Base-by-base conservation (phyloP, 2,888 invertebrate species). In the Salpingus planirostris region DNA sequence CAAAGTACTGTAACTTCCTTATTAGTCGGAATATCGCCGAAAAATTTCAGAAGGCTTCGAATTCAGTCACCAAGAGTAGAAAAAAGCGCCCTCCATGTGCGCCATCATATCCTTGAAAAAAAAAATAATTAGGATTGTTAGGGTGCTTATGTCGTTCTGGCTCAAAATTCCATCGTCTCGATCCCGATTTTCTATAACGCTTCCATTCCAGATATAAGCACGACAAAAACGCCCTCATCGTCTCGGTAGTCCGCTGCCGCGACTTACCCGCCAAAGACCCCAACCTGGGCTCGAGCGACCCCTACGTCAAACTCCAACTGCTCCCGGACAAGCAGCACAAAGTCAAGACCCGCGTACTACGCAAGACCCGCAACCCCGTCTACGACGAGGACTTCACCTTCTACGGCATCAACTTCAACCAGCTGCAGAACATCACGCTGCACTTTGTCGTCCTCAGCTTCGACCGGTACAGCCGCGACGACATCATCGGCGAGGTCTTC, bases 351-450 rank as follows among this genome's bases (percentile, higher is more conserved):
- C 74, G 96, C 35, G 96, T 98, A 5, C 78, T 97, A 21, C 80
- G 96, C 45, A 95, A 96, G 63, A 96, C 97, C 25, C 76, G 89
- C 31, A 90, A 91, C 67, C 98, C 98, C 0, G 84, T 91, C 2
- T 98, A 96, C 66, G 96, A 98, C 57, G 98, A 98, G 66, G 96
- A 96, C 64, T 98, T 98, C 64, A 97, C 96, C 1, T 97, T 98
- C 74, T 98, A 95, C 61, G 96, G 96, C 32, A 78, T 92, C 52
- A 80, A 80, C 28, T 78, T 82, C 46, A 81, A 83, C 57, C 92
- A 95, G 65, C 72, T 95, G 37, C 73, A 84, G 58, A 81, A 80
- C 56, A 90, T 91, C 64, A 93, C 92, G 3, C 71, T 93, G 30
- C 93, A 95, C 68, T 93, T 95, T 64, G 88, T 91, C 32, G 85